These are phyloP conservation scores for Embiotoca jacksoni DNA, from an alignment of 2,113 vertebrate genomes.

Conservation along the genomic window DNA sequence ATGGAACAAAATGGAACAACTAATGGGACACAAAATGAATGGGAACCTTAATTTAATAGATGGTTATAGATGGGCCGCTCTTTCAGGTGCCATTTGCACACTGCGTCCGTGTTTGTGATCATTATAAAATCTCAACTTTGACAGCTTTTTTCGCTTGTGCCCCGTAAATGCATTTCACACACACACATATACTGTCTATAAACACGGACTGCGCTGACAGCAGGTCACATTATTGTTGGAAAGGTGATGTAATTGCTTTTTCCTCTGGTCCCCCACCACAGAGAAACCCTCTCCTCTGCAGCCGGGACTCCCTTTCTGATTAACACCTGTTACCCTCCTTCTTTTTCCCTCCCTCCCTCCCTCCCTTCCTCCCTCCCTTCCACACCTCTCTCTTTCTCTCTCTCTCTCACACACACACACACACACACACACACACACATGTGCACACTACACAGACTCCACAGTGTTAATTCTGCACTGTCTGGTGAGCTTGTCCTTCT, in stretches of 20 bases:
- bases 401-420: not conserved
- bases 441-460: conserved; percentile 14
- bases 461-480: conserved; percentile 64
- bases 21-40: conserved; percentile 66
- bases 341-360: conserved; percentile 14
- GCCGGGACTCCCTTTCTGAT: conserved; percentile 81
- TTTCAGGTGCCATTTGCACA: conserved; percentile 52
- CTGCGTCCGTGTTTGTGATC: conserved; percentile 32
- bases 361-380: no score
- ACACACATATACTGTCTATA: conserved; percentile 27
- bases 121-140: conserved; percentile 66
- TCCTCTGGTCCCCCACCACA: conserved; percentile 57
- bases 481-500: conserved; percentile 61
- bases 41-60: conserved; percentile 52
- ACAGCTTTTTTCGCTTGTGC: not conserved
- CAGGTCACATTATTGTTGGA: conserved; percentile 66
- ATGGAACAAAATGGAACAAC: conserved; percentile 57
- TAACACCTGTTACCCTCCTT: conserved; percentile 83
- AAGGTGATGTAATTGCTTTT: conserved; percentile 81
- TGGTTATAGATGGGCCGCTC: conserved; percentile 26
- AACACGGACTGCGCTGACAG: conserved; percentile 52
- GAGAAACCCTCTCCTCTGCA: conserved; percentile 58
- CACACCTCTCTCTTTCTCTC: no score
- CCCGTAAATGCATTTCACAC: not conserved
- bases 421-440: conserved; percentile 11